Percentiles rank a stretch among this genome's conserved stretches.
These are phyloP conservation scores for Meliscaeva auricollis DNA, from an alignment of 2,888 invertebrate species.

Conservation along the genomic window DNA sequence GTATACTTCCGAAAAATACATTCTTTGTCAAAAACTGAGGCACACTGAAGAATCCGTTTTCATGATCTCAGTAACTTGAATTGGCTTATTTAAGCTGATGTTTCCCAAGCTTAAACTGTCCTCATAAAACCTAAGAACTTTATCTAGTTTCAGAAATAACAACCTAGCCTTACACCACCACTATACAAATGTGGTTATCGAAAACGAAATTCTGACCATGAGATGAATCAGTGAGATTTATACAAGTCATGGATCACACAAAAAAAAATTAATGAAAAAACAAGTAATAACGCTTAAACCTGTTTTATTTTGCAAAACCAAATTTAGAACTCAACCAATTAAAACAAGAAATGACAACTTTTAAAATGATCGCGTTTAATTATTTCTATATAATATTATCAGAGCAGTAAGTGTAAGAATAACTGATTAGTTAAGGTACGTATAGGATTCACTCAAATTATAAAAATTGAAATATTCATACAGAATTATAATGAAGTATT, in stretches of 20 bases:
- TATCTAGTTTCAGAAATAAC: too few relatives aligned
- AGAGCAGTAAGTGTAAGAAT: too few relatives aligned
- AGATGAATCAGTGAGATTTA: background rate
- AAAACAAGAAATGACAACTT: background rate
- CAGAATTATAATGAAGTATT: constrained; percentile 1
- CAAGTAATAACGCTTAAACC: background rate
- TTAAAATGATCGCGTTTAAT: constrained; percentile 3
- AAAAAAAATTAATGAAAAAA: background rate
- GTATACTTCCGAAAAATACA: too few relatives aligned
- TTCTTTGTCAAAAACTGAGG: too few relatives aligned
- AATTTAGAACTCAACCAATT: constrained; percentile 2
- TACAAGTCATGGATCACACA: background rate
- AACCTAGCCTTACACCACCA: too few relatives aligned
- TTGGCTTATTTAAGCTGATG: too few relatives aligned
- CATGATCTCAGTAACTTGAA: too few relatives aligned
- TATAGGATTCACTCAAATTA: background rate
- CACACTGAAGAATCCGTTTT: too few relatives aligned
- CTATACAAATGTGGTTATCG: too few relatives aligned
- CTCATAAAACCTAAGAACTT: too few relatives aligned
- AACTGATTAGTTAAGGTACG: background rate
- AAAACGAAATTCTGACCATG: background rate
- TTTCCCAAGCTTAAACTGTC: too few relatives aligned
- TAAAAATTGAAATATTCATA: background rate
- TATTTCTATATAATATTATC: too few relatives aligned
- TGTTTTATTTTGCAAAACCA: background rate